Evolutionary conservation across 2,113 vertebrate species (phyloP), one percentile per base, ranked within the genome.

Genomic region (Sylvilagus bachmani): DNA sequence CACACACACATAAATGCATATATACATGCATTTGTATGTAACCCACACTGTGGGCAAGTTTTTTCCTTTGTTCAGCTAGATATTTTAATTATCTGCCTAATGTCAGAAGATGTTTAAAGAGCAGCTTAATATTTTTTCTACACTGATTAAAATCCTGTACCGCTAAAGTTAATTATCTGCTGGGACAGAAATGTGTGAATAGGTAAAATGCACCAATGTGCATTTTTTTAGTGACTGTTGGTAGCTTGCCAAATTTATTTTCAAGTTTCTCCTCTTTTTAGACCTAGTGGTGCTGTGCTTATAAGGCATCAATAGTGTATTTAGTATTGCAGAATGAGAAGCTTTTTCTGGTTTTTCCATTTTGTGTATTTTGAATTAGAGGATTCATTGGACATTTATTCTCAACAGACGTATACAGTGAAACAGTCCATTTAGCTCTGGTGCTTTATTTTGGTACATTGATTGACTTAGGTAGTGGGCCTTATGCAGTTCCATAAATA

Each of bases 61-160:
- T 31, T 61, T 95, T 90, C 44, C 61, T 31, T 80, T 84, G 33
- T 92, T 94, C 64, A 44, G 62, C 62, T 83, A 78, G 29, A 70
- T 51, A 29, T 95, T 94, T 95, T 78, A 89, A 78, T 94, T 88
- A 5, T 92, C 0, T 92, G 51, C 93, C 95, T 94, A 96, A 73
- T 81, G 13, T 89, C 53, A 90, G 36, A 62, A 4, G 4, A 10
- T 84, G 24, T 44, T 73, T 93, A 91, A 9, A 77, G 44, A 44
- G 79, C 2, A 73, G 38, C 62, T 91, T 86, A 49, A 82, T 87
- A 64, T 95, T 91, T 90, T 71, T 95, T 90, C 90, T 71, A 24
- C 5, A 70, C 29, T 86, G 62, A 94, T 87, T 93, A 91, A 93
- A 94, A 64, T 94, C 44, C 36, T 82, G 36, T 93, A 75, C 53